These are phyloP conservation scores for Drosophila malerkotliana DNA, from an alignment of 1,140 invertebrate genomes.

Conservation along the genomic window DNA sequence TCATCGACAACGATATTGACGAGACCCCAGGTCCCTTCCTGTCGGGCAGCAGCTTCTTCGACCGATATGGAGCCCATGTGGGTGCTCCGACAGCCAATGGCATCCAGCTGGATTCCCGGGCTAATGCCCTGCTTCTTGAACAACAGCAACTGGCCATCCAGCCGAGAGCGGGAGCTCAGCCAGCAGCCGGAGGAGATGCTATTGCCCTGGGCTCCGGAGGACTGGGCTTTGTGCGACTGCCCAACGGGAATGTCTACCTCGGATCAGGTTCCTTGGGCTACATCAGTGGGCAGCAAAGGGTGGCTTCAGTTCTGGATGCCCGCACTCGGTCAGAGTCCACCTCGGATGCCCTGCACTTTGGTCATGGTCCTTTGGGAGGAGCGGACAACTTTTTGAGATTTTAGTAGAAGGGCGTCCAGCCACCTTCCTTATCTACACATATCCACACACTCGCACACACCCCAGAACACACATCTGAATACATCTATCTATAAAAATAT, in stretches of 20 bases:
- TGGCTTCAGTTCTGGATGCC: slow-evolving; percentile 61
- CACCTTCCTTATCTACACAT: slow-evolving; percentile 18
- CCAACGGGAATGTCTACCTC: slow-evolving; percentile 77
- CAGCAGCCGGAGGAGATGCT: slow-evolving; percentile 33
- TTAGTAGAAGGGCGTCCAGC: slow-evolving; percentile 34
- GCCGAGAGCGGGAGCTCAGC: slow-evolving; percentile 44
- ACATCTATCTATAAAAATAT: slow-evolving; percentile 36
- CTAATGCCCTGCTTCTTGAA: slow-evolving; percentile 56
- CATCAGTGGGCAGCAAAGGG: slow-evolving; percentile 71
- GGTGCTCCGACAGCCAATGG: slow-evolving; percentile 35
- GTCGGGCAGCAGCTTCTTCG: slow-evolving; percentile 49
- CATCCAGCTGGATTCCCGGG: slow-evolving; percentile 61
- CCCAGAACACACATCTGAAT: neutral
- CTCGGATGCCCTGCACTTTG: slow-evolving; percentile 75
- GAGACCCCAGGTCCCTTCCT: slow-evolving; percentile 68
- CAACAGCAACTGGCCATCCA: slow-evolving; percentile 64
- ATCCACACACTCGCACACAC: slow-evolving; percentile 6
- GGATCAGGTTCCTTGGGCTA: slow-evolving; percentile 82
- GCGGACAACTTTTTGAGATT: slow-evolving; percentile 66
- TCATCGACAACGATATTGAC: slow-evolving; percentile 79
- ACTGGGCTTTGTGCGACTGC: slow-evolving; percentile 72
- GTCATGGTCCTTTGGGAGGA: slow-evolving; percentile 72
- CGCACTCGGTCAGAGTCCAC: slow-evolving; percentile 70
- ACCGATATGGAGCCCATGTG: slow-evolving; percentile 61
- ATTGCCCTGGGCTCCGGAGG: slow-evolving; percentile 80